Evolutionary conservation across 2,888 invertebrate species (phyloP).

Genomic region (Drosophila rellima): DNA sequence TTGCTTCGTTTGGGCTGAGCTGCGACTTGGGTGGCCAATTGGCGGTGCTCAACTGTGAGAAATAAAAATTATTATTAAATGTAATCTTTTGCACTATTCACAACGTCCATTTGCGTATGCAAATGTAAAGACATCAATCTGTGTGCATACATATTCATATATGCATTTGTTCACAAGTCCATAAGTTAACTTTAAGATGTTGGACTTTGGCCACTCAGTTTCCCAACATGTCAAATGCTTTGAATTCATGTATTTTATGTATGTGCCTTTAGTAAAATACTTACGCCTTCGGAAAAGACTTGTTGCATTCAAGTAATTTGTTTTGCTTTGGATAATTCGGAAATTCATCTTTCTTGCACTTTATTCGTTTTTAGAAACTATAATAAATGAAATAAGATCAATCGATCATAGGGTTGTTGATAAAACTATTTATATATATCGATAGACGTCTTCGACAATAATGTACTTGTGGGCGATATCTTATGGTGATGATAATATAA

Average conservation of each 20-base stretch:
- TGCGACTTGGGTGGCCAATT: constrained; percentile 59
- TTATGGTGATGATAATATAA: background rate
- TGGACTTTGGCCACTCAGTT: constrained; percentile 66
- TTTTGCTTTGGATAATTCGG: constrained; percentile 60
- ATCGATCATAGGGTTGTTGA: constrained; percentile 8
- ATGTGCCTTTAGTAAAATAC: constrained; percentile 8
- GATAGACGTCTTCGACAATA: background rate
- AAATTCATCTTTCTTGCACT: constrained; percentile 55
- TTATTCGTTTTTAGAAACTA: constrained; percentile 14
- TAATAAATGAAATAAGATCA: constrained; percentile 36
- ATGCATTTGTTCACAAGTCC: constrained; percentile 12
- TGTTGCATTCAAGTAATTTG: constrained; percentile 38
- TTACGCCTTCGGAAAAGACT: constrained; percentile 53
- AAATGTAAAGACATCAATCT: background rate
- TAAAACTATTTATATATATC: background rate
- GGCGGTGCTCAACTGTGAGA: constrained; percentile 48
- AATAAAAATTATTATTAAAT: background rate
- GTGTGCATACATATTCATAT: background rate
- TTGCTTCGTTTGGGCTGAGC: constrained; percentile 48
- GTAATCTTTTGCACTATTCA: background rate
- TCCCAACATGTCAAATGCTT: constrained; percentile 17
- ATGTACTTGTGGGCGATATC: background rate
- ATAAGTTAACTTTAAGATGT: constrained; percentile 35
- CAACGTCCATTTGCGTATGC: background rate
- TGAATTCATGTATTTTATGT: background rate